phyloP scores from a whole-genome alignment of 64 coral and sea anemone genomes.

The Montipora sp. region DNA sequence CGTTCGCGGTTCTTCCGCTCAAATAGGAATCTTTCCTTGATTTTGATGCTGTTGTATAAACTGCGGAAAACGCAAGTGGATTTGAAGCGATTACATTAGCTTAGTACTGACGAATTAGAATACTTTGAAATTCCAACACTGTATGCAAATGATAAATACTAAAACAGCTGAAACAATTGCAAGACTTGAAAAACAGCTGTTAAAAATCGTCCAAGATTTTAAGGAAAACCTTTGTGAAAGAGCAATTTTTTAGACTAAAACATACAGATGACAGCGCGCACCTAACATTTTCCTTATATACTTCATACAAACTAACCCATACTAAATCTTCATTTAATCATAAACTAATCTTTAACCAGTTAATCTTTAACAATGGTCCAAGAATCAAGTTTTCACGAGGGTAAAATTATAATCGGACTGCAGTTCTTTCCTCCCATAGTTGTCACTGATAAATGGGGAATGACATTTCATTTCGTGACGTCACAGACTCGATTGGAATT shows the following conservation, averaged over 20 bases:
- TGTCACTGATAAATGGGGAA: too few species aligned
- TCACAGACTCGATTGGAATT: neutral
- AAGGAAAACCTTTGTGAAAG: neutral
- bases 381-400: neutral
- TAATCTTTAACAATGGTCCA: too few species aligned
- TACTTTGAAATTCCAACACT: constrained; percentile 25
- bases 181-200: neutral
- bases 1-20: neutral
- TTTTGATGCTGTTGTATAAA: neutral
- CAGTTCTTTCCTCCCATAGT: neutral
- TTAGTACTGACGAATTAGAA: neutral
- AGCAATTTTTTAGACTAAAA: neutral
- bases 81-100: neutral
- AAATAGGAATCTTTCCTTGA: neutral
- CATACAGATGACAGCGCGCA: neutral
- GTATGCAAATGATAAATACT: neutral
- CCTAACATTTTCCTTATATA: too few species aligned
- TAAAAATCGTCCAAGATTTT: neutral
- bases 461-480: constrained; percentile 16
- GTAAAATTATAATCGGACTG: neutral
- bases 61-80: neutral
- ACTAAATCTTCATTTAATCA: too few species aligned
- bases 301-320: too few species aligned
- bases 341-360: too few species aligned
- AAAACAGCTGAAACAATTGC: neutral